Evolutionary conservation across 1,140 invertebrate species (phyloP), one percentile per base, ranked within the genome.

Genomic region (Panulirus ornatus): DNA sequence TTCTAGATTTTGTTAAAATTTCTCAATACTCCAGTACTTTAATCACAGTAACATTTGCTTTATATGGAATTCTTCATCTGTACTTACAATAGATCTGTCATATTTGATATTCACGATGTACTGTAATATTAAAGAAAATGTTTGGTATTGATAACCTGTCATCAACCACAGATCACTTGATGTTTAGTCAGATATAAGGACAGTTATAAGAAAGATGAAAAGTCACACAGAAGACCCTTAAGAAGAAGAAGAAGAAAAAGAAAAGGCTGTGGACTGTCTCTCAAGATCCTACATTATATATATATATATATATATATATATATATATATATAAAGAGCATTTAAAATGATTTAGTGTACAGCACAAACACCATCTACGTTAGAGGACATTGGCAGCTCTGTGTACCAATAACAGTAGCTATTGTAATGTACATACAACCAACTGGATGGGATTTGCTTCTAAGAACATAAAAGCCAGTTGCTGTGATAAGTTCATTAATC

Each of bases 41-140:
- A 47, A 82, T 82, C 78, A 82, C 78, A 82, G 78, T 82, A 82
- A 82, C 78, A 82, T 82, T 58, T 27, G 58, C 51, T 58, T 36
- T 58, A 36, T 58, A 82, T 22, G 54, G 51, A 27, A 82, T 34
- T 54, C 58, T 22, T 82, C 44, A 54, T 30, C 47, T 36, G 58
- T 58, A 82, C 44, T 44, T 79, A 79, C 34, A 79, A 51, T 44
- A 27, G n/a, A 44, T 79, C 40, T 58, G 34, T 19, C 22, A 54
- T 58, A 82, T 47, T 34, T 82, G 58, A 54, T 16, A 16, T 54
- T 58, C 30, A 58, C 54, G 47, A 82, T 54, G 78, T 82, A 82
- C 51, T 36, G 36, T 58, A 22, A 82, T 16, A 54, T 54, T 54
- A 54, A 16, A 54, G 8, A 54, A 54, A 54, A 54, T 54, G 5